Evolutionary conservation across 2,797 vertebrate species (phyloP).

Genomic region (Acomys russatus): DNA sequence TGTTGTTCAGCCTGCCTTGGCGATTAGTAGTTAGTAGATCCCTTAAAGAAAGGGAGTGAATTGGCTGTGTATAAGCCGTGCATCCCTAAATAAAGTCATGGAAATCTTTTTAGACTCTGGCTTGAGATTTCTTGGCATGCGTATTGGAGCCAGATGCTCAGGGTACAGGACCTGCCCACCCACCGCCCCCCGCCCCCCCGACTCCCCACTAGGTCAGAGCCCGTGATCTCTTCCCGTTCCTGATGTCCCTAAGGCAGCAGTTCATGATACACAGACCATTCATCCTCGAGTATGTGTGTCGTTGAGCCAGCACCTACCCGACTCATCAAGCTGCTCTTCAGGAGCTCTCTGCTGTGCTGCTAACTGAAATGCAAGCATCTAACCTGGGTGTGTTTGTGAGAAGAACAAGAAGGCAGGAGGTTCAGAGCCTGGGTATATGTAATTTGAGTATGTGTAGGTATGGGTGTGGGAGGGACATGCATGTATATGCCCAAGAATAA

Average conservation of each 20-base stretch:
- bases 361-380: background rate
- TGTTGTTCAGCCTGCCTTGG: background rate
- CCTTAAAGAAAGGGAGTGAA: conserved; percentile 1
- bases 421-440: background rate
- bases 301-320: background rate
- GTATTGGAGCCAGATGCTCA: conserved; percentile 58
- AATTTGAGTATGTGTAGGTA: background rate
- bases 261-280: background rate
- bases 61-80: conserved; percentile 21
- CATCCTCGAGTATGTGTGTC: background rate
- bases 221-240: background rate
- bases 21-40: background rate
- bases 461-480: background rate
- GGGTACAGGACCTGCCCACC: conserved; percentile 2
- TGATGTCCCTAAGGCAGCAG: background rate
- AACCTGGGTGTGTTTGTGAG: background rate
- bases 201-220: background rate
- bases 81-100: conserved; percentile 28
- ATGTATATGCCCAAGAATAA: too few relatives aligned
- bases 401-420: background rate
- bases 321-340: background rate
- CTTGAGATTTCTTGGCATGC: background rate
- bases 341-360: background rate
- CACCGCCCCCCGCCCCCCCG: too few relatives aligned
- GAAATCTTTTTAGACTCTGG: background rate